Base-by-base conservation (phyloP, 2,113 vertebrate genomes). In the Hippopotamus amphibius region DNA sequence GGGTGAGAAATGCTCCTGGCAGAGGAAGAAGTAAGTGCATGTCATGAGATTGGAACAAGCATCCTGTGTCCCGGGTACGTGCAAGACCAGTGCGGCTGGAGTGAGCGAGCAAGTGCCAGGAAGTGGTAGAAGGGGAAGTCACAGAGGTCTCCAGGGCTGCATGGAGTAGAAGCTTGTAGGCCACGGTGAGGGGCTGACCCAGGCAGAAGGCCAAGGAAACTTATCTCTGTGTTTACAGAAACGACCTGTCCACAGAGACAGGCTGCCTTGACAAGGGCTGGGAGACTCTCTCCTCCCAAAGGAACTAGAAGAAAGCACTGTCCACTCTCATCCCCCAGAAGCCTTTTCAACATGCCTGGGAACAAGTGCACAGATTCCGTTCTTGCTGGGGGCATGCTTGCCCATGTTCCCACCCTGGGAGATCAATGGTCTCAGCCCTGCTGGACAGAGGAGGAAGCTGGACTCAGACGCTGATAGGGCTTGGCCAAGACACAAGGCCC, bases 21-120 rank as follows among this genome's bases (percentile, higher is more conserved):
- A 26, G 69, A 55, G 74, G 21, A 37, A 76, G 48, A n/a, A 53
- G 16, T 30, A 79, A 21, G 33, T 9, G 17, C 22, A 22, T 2
- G 12, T 43, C 76, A 12, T 28, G 81, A 46, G n/a, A 0, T 46
- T 41, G 30, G 16, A 82, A 7, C 1, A 22, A 63, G 53, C 46
- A 33, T 28, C 0, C 0, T 3, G n/a, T 57, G 66, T 77, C 28
- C 16, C 16, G 81, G 15, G 33, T 16, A 26, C 19, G 24, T 1
- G 1, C 0, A 1, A 69, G 82, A 66, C 65, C 30, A 22, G 0
- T 4, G 22, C 26, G 41, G 53, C n/a, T 4, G 19, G 28, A n/a
- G 33, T 9, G 7, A 50, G 72, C 3, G 0, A 48, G 50, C 24
- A 7, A 9, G 9, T 5, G 72, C 22, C 0, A 1, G 46, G 84